Percentiles rank a stretch among this genome's conserved stretches.
Evolutionary conservation across 1,140 invertebrate species (phyloP).

Genomic region (Xylocopa sonorina): DNA sequence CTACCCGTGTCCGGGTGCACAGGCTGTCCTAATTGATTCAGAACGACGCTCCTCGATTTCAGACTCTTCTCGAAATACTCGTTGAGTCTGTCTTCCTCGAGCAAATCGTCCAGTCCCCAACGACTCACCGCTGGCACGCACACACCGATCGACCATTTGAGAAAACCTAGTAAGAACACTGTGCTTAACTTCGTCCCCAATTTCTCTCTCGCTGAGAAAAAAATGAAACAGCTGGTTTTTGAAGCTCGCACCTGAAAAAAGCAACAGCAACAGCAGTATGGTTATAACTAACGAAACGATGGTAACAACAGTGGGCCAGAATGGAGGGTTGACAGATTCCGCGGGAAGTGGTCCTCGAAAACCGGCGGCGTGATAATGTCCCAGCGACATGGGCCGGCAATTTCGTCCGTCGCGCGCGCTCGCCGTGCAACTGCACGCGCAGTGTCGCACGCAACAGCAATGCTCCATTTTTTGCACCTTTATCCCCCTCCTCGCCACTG

Average conservation of each 20-base stretch:
- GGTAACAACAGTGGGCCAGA: slow-evolving; percentile 18
- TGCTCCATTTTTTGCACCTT: slow-evolving; percentile 75
- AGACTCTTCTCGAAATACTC: slow-evolving; percentile 51
- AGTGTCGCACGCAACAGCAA: slow-evolving; percentile 81
- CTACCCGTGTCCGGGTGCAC: slow-evolving; percentile 57
- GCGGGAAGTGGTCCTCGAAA: slow-evolving; percentile 78
- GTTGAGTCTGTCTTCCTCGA: slow-evolving; percentile 26
- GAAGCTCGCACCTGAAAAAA: slow-evolving; percentile 54
- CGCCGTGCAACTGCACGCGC: slow-evolving; percentile 77
- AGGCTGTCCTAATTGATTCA: slow-evolving; percentile 41
- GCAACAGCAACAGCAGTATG: slow-evolving; percentile 46
- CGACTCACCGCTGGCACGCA: slow-evolving; percentile 49
- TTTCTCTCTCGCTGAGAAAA: not conserved
- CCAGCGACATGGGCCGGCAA: slow-evolving; percentile 74
- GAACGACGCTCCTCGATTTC: slow-evolving; percentile 35
- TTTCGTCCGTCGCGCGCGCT: slow-evolving; percentile 61
- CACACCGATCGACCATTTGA: slow-evolving; percentile 62
- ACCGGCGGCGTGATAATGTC: slow-evolving; percentile 79
- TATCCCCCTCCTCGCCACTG: slow-evolving; percentile 77
- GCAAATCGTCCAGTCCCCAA: slow-evolving; percentile 56
- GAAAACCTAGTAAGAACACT: slow-evolving; percentile 41
- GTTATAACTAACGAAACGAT: slow-evolving; percentile 47
- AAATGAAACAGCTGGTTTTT: no score
- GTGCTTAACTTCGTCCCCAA: no score
- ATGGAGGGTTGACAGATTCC: slow-evolving; percentile 29